A percentile compares a stretch with the other conserved stretches of the same genome.
Evolutionary conservation across 2,888 invertebrate genomes (phyloP).

Genomic region (Apomyelois bistriatella): DNA sequence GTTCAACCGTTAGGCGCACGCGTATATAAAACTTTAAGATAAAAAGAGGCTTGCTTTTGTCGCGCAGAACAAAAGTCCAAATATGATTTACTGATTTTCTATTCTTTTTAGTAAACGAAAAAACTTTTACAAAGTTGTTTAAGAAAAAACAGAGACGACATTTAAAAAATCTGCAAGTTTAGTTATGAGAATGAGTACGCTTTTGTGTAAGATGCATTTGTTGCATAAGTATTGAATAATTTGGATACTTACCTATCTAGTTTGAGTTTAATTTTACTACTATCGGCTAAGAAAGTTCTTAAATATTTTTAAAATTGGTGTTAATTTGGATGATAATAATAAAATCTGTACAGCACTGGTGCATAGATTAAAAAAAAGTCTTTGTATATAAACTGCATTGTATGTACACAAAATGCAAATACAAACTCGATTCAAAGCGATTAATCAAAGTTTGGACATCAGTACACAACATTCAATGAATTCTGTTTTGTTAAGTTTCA

Average conservation of each 20-base stretch:
- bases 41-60: slow-evolving; percentile 67
- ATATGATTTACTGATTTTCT: slow-evolving; percentile 67
- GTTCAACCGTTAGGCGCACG: slow-evolving; percentile 63
- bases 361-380: no score
- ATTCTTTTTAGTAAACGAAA: slow-evolving; percentile 34
- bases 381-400: no score
- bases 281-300: no score
- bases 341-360: no score
- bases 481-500: slow-evolving; percentile 56
- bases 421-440: slow-evolving; percentile 36
- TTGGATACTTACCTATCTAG: no score
- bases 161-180: no score
- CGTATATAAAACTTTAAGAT: slow-evolving; percentile 37
- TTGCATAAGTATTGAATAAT: no score
- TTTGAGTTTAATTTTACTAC: no score
- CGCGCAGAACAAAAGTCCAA: slow-evolving; percentile 52
- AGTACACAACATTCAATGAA: slow-evolving; percentile 47
- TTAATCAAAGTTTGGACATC: slow-evolving; percentile 61
- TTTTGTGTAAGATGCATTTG: no score
- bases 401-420: slow-evolving; percentile 29
- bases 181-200: no score
- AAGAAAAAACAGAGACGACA: neutral
- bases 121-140: neutral
- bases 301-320: no score
- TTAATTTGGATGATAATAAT: no score